Percentiles rank a stretch among this genome's conserved stretches.
Conservation (phyloP, 1,140 invertebrate species). For the Coenobita brevimanus region DNA sequence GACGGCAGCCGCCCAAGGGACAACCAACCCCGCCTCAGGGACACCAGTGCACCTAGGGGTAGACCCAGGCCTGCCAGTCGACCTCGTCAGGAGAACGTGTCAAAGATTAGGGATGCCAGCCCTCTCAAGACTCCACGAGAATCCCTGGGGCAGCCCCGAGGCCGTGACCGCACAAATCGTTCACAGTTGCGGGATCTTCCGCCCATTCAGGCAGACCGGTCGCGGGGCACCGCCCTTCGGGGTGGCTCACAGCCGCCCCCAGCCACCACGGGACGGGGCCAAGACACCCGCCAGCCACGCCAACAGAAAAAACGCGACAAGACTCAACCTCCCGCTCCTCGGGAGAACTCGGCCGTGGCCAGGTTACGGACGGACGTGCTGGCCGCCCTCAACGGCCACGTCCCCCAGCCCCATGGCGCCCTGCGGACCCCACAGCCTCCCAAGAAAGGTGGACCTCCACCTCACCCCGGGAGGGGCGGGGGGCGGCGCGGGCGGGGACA, state of each 20-base stretch:
- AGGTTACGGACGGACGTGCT: slow-evolving; percentile 29
- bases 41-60: background rate
- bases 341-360: background rate
- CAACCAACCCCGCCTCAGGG: slow-evolving; percentile 13
- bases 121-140: slow-evolving; percentile 41
- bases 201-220: slow-evolving; percentile 14
- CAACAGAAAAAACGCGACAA: slow-evolving; percentile 5
- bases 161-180: slow-evolving; percentile 51
- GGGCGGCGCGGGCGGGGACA: background rate
- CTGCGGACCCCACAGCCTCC: background rate
- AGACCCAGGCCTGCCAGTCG: slow-evolving; percentile 5
- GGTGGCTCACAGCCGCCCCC: slow-evolving; percentile 39
- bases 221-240: background rate
- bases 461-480: background rate
- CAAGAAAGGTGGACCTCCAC: background rate
- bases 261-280: background rate
- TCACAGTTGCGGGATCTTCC: slow-evolving; percentile 50
- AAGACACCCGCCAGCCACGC: background rate
- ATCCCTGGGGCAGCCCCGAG: slow-evolving; percentile 45
- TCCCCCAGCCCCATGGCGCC: background rate
- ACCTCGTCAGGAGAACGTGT: background rate
- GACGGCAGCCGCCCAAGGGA: slow-evolving; percentile 27
- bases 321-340: slow-evolving; percentile 8
- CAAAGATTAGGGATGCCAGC: slow-evolving; percentile 28
- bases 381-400: slow-evolving; percentile 18